These are phyloP conservation scores for Syrista parreyssii DNA, from an alignment of 2,888 invertebrate genomes.

Conservation along the genomic window DNA sequence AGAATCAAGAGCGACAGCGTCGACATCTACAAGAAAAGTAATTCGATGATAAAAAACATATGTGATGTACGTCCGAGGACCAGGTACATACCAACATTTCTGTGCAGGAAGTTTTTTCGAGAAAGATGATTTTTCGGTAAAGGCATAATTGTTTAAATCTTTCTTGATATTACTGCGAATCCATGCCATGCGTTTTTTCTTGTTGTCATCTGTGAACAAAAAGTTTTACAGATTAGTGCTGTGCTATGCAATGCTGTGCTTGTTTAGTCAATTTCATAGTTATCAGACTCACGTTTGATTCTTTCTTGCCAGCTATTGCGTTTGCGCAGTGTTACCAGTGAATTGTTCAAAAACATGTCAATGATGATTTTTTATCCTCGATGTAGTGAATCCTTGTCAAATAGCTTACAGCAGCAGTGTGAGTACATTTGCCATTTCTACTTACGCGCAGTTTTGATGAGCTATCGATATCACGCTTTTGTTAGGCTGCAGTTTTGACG, in stretches of 20 bases:
- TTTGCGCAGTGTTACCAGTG: not conserved
- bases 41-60: not conserved
- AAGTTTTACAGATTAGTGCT: not conserved
- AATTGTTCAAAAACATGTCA: not conserved
- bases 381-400: not conserved
- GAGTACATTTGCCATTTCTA: not conserved
- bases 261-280: not conserved
- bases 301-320: not conserved
- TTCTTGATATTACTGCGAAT: not conserved
- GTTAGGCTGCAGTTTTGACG: too few species aligned
- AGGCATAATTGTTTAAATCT: not conserved
- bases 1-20: not conserved
- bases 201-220: not conserved
- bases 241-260: not conserved
- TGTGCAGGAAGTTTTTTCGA: not conserved
- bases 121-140: not conserved
- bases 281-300: not conserved
- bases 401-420: not conserved
- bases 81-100: not conserved
- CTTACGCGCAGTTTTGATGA: too few species aligned
- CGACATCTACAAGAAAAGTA: not conserved
- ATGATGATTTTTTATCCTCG: not conserved
- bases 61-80: not conserved
- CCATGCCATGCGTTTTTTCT: not conserved
- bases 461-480: too few species aligned